phyloP scores from a whole-genome alignment of 2,113 vertebrate genomes.

The Indicator indicator region DNA sequence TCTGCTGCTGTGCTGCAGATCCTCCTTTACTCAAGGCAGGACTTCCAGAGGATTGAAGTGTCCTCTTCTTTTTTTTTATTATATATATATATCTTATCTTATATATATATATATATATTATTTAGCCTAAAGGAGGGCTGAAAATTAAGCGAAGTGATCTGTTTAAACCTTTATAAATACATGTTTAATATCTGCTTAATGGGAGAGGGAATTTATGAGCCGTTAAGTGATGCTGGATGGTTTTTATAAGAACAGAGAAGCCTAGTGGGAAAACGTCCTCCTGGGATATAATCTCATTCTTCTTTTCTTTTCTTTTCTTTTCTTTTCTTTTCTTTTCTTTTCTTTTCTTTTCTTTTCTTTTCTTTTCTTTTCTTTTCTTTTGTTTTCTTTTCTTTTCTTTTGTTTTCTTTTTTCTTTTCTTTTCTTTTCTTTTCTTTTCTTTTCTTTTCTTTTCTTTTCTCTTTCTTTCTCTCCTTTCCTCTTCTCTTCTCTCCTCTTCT shows the following conservation, averaged over 20 bases:
- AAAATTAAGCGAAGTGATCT: slow-evolving; percentile 67
- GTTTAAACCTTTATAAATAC: slow-evolving; percentile 70
- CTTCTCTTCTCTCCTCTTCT: too few species aligned
- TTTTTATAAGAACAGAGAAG: slow-evolving; percentile 72
- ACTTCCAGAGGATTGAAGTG: neutral
- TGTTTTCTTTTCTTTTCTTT: too few species aligned
- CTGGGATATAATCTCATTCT: slow-evolving; percentile 73
- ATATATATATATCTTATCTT: too few species aligned
- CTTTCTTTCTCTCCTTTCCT: too few species aligned
- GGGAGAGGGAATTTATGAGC: slow-evolving; percentile 72
- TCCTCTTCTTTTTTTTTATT: neutral
- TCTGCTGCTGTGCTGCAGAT: neutral
- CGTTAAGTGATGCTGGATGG: slow-evolving; percentile 46
- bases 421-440: too few species aligned
- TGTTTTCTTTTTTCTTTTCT: too few species aligned
- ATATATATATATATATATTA: neutral
- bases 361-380: too few species aligned
- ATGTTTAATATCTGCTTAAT: slow-evolving; percentile 73
- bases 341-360: too few species aligned
- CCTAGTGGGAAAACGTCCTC: slow-evolving; percentile 73
- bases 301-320: neutral
- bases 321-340: neutral
- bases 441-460: too few species aligned
- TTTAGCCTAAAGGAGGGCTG: slow-evolving; percentile 23
- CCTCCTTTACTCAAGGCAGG: neutral